These are phyloP conservation scores for Leucophenga varia DNA, from an alignment of 1,140 invertebrate genomes.

Conservation along the genomic window DNA sequence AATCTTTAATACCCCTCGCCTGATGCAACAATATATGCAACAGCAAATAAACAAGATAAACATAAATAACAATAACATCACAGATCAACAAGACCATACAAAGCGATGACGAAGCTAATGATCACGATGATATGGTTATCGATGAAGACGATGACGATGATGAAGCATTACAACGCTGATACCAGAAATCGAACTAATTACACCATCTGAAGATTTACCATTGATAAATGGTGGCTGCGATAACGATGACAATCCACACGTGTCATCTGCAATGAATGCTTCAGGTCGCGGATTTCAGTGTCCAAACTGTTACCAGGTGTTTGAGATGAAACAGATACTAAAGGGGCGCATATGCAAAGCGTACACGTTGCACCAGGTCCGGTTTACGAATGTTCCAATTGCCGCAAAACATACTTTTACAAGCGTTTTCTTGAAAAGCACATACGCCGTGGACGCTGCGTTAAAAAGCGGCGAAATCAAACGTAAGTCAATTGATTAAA, in stretches of 20 bases:
- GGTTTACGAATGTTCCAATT: constrained; percentile 52
- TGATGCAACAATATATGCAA: constrained; percentile 54
- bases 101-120: constrained; percentile 13
- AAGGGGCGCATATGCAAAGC: constrained; percentile 53
- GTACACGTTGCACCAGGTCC: constrained; percentile 45
- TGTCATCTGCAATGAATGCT: background rate
- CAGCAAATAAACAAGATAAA: constrained; percentile 50
- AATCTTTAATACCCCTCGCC: too few relatives aligned
- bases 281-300: constrained; percentile 40
- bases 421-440: constrained; percentile 54
- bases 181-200: constrained; percentile 50
- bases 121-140: constrained; percentile 12
- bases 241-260: background rate
- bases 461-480: constrained; percentile 51
- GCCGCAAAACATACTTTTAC: constrained; percentile 52
- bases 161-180: constrained; percentile 45
- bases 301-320: constrained; percentile 45
- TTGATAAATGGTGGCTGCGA: constrained; percentile 9
- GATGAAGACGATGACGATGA: constrained; percentile 36
- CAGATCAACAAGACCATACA: too few relatives aligned
- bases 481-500: constrained; percentile 45
- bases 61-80: constrained; percentile 2
- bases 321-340: constrained; percentile 51
- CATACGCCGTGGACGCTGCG: constrained; percentile 50
- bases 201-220: constrained; percentile 36